A percentile compares a stretch with the other conserved stretches of the same genome.
These are phyloP conservation scores for Falco berigora DNA, from an alignment of 2,797 vertebrate genomes.

Conservation along the genomic window DNA sequence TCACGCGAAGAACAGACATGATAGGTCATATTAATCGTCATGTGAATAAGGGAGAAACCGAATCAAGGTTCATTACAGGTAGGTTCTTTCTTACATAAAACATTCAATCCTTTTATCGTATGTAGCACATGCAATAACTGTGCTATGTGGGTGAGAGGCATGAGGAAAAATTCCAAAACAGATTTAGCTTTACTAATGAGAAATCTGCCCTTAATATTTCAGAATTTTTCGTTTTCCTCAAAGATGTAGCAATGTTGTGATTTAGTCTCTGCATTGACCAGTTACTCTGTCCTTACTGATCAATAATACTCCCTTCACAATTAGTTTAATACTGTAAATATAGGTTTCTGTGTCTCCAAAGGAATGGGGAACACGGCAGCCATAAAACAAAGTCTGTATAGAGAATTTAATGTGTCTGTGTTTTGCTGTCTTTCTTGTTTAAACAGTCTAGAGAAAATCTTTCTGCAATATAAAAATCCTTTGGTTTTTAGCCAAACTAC, in stretches of 20 bases:
- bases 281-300: not conserved
- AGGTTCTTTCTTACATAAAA: conserved; percentile 13
- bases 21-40: conserved; percentile 91
- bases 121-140: not conserved
- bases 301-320: not conserved
- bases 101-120: not conserved
- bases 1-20: conserved; percentile 92
- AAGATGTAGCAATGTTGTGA: not conserved
- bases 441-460: not conserved
- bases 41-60: conserved; percentile 91
- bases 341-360: not conserved
- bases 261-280: not conserved
- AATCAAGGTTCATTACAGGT: conserved; percentile 82
- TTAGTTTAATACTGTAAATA: not conserved
- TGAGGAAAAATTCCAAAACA: not conserved
- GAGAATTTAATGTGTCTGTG: no score
- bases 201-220: not conserved
- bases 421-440: no score
- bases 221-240: not conserved
- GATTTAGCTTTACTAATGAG: not conserved
- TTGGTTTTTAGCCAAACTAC: not conserved
- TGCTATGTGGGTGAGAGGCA: not conserved
- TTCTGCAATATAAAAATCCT: not conserved
- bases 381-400: not conserved
- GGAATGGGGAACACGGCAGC: not conserved